Evolutionary conservation across 2,797 vertebrate species (phyloP), one percentile per base, ranked within the genome.

Genomic region (Sorex maritimensis): DNA sequence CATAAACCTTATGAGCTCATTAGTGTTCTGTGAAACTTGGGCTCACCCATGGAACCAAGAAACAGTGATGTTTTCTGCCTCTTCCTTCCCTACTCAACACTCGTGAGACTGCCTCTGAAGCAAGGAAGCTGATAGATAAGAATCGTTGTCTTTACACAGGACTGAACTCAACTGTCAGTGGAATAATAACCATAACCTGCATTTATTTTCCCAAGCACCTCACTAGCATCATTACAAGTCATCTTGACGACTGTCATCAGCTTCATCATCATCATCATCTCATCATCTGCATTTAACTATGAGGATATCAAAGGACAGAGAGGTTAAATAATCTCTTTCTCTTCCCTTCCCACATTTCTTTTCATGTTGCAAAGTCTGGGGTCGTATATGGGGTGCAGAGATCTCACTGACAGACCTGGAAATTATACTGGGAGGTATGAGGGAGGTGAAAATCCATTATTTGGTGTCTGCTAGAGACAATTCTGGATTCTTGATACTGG

Each of bases 211-310:
- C 58, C 73, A 55, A 55, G 9, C 1, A 11, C 73, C 77, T 69
- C 81, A 46, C 69, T 34, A 79, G 58, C 77, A 78, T 95, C 80
- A 75, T 68, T 75, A 80, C 68, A 65, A 49, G 58, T 83, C 91
- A 75, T 81, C 69, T 87, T 71, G 78, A 28, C 72, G 63, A 73
- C 75, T 65, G 41, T 89, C 88, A 68, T 81, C 30, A 61, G 71
- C 38, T 44, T 81, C 78, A 74, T 89, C 88, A 68, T 81, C 30
- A 61, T 74, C 38, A 52, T 81, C 78, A 74, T 74, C 72, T 72
- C 34, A 21, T 61, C 58, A 21, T 19, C 21, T 61, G 58, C 34
- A 46, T 67, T 90, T 88, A 65, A 85, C 74, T 26, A 38, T 15
- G 38, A 91, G 77, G 63, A 75, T 17, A 74, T 17, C 5, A 23